Evolutionary conservation across 2,888 invertebrate species (phyloP), one percentile per base, ranked within the genome.

Genomic region (Hartigia nigra): DNA sequence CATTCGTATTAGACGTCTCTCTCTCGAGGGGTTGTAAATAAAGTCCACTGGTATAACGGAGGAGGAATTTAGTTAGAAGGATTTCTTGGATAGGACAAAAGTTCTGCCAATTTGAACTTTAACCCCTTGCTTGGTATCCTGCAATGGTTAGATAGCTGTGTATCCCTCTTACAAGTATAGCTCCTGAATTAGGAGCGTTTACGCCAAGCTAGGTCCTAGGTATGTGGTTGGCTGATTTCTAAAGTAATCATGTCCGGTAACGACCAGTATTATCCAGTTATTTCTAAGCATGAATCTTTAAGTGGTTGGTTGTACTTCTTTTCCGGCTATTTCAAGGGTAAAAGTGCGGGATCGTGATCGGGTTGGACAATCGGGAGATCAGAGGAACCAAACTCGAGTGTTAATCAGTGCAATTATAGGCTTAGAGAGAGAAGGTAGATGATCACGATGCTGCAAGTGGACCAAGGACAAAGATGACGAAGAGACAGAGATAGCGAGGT

Each of bases 321-420:
- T 23, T 23, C 23, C 23, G 55, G 23, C 55, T 9, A 23, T 23
- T 72, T 34, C 72, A 72, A 31, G 72, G 72, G 31, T 72, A 32
- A 12, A 72, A 31, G 72, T 34, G 34, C 74, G 74, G 31, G 69
- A 35, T 77, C 74, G 69, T 81, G 79, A 80, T 81, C 77, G 77
- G 80, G 70, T 77, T 70, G 70, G 75, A 31, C 76, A 80, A 80
- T 37, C 78, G 69, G 75, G 82, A 76, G 77, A 79, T 74, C 75
- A 78, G 79, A 81, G 77, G 77, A 74, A 77, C 79, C 70, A 79
- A 81, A 81, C 82, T 32, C 72, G 72, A 72, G 80, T 80, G 81
- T 82, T 83, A 84, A 84, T 83, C 84, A 83, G 84, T 82, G 83
- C 81, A 82, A 83, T 84, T 84, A 84, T 82, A 81, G 82, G 83